Conservation (phyloP, 2,797 vertebrate genomes). For the Pangasius mekongensis region DNA sequence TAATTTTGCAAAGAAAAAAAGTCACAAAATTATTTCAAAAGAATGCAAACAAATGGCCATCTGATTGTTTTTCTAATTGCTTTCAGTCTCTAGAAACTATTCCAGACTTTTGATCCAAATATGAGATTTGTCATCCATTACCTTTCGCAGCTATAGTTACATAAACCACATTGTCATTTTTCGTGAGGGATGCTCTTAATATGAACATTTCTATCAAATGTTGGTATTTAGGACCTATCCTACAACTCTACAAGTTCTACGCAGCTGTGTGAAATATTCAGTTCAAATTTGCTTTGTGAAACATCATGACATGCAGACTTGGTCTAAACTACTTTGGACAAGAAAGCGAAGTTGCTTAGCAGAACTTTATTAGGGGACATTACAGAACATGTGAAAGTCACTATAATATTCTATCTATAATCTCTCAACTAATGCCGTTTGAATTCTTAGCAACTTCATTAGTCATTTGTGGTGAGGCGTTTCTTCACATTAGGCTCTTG, state of each 20-base stretch:
- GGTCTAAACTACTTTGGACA: background rate
- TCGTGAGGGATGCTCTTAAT: background rate
- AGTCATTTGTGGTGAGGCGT: constrained; percentile 57
- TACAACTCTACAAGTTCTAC: background rate
- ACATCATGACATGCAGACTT: background rate
- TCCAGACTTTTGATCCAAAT: background rate
- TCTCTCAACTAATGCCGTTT: constrained; percentile 51
- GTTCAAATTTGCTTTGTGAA: background rate
- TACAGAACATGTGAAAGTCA: constrained; percentile 52
- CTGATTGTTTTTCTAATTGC: too few relatives aligned
- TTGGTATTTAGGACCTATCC: background rate
- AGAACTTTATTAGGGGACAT: constrained; percentile 50
- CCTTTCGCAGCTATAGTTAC: background rate
- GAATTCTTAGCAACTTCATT: constrained; percentile 57
- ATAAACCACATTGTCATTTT: background rate
- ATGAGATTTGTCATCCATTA: background rate
- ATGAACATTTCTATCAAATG: background rate
- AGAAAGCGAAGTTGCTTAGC: background rate
- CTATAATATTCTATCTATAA: constrained; percentile 52
- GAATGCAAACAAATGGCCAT: background rate
- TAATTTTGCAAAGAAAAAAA: background rate
- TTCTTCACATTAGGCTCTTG: constrained; percentile 60
- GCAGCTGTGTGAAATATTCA: background rate
- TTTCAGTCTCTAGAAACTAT: background rate
- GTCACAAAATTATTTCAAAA: background rate